phyloP scores from a whole-genome alignment of 1,140 invertebrate species.

The Nilaparvata lugens region DNA sequence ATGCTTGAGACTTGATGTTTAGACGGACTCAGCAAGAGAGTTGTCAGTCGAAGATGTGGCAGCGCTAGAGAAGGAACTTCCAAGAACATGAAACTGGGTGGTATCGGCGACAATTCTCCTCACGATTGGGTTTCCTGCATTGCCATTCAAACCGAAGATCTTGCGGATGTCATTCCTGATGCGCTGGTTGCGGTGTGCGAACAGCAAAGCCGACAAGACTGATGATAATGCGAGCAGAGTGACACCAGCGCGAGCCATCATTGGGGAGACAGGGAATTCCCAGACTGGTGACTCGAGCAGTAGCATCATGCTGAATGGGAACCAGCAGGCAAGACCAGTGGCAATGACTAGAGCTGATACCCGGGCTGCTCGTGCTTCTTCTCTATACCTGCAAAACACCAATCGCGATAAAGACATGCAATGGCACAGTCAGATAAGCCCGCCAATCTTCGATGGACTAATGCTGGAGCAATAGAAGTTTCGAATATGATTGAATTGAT shows the following conservation, averaged over 20 bases:
- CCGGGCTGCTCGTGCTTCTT: slow-evolving; percentile 69
- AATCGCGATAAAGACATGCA: no score
- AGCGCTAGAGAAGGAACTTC: no score
- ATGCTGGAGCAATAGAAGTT: no score
- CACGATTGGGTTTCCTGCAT: no score
- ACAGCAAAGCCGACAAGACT: slow-evolving; percentile 63
- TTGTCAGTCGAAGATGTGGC: no score
- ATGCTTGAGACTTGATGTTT: no score
- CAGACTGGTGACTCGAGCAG: slow-evolving; percentile 36
- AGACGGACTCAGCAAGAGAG: no score
- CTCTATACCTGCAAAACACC: slow-evolving; percentile 59
- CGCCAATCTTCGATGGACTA: no score
- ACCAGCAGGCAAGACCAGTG: slow-evolving; percentile 59
- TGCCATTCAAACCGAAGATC: slow-evolving; percentile 34
- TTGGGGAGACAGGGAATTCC: slow-evolving; percentile 28
- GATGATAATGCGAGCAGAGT: slow-evolving; percentile 55
- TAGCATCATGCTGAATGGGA: slow-evolving; percentile 51
- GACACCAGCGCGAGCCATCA: slow-evolving; percentile 41
- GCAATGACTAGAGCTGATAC: slow-evolving; percentile 63
- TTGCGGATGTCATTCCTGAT: slow-evolving; percentile 58
- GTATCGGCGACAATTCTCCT: no score
- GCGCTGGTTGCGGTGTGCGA: slow-evolving; percentile 64
- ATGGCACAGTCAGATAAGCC: no score
- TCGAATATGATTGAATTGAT: no score
- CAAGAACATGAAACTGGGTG: no score